Base-by-base conservation (phyloP, 2,797 vertebrate species). In the Merluccius polli region DNA sequence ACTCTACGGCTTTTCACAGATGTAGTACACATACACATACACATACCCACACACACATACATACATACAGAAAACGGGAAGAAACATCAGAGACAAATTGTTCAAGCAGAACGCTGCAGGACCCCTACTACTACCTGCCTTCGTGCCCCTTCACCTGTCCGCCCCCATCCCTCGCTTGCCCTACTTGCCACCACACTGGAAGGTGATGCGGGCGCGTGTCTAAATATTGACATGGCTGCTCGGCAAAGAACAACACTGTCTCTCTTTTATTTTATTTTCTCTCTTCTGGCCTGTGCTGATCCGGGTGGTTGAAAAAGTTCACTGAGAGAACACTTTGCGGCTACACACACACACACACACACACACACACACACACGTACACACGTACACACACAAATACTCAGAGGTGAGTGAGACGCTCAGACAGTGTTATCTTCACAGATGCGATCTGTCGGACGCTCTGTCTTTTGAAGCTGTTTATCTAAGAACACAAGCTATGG, bases 221-320 rank as follows among this genome's bases (percentile, higher is more conserved):
- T 84, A 86, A 87, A 91, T 84, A 85, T 87, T 83, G 82, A 79
- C 44, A 77, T 48, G 81, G 72, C 70, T 70, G 70, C 78, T 84
- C 80, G 73, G 70, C 78, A 71, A 48, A 79, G 74, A 85, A 84
- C 77, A 86, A 84, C 73, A 76, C 31, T 71, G 35, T 82, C 76
- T 31, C 30, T 70, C 31, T 70, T 10, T 70, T 4, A 33, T 78
- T 71, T 83, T 84, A 30, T 67, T 67, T 67, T 67, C n/a, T 67
- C 15, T 67, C 4, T 29, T 67, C 27, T 67, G n/a, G 79, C 69
- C 71, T 87, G 81, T 72, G 83, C 81, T 81, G 77, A 84, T 85
- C 82, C 86, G 69, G 79, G 69, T 59, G 81, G 74, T 78, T 73
- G 81, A 83, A 84, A 84, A 70, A 70, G 67, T 81, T 88, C 79